A percentile compares a stretch with the other conserved stretches of the same genome.
phyloP scores from a whole-genome alignment of 1,140 invertebrate genomes.

The Dendrolimus kikuchii region DNA sequence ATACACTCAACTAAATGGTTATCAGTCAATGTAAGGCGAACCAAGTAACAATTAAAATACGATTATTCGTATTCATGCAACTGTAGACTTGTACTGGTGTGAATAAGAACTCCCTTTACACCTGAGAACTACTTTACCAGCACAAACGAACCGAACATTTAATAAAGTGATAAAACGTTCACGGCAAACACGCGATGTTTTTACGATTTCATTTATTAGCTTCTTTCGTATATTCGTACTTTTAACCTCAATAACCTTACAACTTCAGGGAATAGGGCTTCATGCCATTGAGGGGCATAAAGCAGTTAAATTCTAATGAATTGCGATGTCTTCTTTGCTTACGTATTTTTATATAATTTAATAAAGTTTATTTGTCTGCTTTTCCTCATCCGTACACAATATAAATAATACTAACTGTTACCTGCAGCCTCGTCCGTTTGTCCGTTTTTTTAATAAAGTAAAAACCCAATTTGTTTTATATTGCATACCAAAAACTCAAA shows the following conservation, averaged over 20 bases:
- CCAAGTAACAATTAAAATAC: conserved; percentile 3
- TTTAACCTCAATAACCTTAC: conserved; percentile 21
- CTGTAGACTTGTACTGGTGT: conserved; percentile 10
- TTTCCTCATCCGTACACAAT: no score
- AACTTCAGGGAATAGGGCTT: conserved; percentile 13
- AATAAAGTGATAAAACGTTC: conserved; percentile 60
- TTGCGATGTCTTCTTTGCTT: no score
- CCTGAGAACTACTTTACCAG: conserved; percentile 10
- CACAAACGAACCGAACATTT: conserved; percentile 27
- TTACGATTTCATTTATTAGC: conserved; percentile 38
- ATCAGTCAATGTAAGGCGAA: conserved; percentile 6
- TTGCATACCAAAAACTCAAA: no score
- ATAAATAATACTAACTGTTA: no score
- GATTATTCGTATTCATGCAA: conserved; percentile 15
- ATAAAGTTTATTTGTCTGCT: no score
- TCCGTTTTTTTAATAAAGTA: no score
- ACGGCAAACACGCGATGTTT: conserved; percentile 47
- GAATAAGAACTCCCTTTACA: conserved; percentile 15
- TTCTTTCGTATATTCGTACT: conserved; percentile 16
- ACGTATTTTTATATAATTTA: no score
- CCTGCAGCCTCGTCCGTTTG: no score
- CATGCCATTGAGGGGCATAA: no score
- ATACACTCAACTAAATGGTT: no score
- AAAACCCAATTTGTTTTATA: no score
- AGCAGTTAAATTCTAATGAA: no score